Evolutionary conservation across 2,797 vertebrate species (phyloP), one percentile per base, ranked within the genome.

Genomic region (Catharus ustulatus): DNA sequence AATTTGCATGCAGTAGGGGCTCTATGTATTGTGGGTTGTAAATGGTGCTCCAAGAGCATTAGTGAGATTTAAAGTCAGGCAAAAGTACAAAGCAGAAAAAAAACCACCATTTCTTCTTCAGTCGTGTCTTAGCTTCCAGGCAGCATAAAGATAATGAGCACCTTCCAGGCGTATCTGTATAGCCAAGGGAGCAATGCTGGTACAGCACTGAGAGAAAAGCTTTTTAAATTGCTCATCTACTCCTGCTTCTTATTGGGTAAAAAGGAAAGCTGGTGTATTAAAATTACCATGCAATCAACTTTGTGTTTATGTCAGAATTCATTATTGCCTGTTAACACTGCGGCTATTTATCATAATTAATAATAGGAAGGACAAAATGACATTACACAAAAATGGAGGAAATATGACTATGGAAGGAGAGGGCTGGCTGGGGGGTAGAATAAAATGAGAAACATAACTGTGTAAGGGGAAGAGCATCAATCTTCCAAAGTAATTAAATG

Each of bases 131-230:
- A 80, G 51, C 90, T 95, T 66, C 46, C 43, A 86, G 72, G 57
- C 71, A 91, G 68, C 51, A 66, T 51, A 87, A 93, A 83, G 73
- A 93, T 84, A 87, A 95, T 72, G 54, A 93, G 62, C 29, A 74
- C 64, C 55, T 73, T 81, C 68, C 67, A 26, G 38, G 27, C 40
- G 7, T 68, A 54, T 48, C 52, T 85, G 0, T 48, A 57, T 55
- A 90, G 82, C 34, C 80, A 69, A 90, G 62, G 85, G 82, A 96
- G n/a, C 72, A 84, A 57, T 79, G 19, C 7, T 77, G 43, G 17
- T 29, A 30, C 15, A 84, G 38, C 46, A 67, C n/a, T 15, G 34
- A 89, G 43, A 94, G 32, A 66, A 84, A 91, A 85, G 64, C 51
- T 92, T 75, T 74, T 68, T 64, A 82, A 93, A 59, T 48, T 69